phyloP scores from a whole-genome alignment of 2,797 vertebrate species.

The Atherinosoma microstoma region DNA sequence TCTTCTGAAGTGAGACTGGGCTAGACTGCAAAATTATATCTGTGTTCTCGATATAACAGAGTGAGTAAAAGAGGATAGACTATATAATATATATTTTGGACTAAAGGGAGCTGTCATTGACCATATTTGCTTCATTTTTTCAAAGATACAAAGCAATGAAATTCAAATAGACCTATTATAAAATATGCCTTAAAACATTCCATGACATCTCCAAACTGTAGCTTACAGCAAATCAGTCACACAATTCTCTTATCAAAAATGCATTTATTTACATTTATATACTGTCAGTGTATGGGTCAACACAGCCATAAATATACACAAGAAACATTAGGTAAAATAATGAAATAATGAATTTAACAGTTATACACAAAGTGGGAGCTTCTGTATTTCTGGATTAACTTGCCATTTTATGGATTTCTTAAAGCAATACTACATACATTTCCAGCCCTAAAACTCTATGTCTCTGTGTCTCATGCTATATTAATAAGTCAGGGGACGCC shows the following conservation, averaged over 20 bases:
- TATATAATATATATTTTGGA: background rate
- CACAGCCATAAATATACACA: background rate
- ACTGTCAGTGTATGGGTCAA: too few relatives aligned
- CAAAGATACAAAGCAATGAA: background rate
- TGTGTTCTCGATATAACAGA: background rate
- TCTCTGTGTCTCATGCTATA: too few relatives aligned
- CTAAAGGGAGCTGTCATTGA: background rate
- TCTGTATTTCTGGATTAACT: background rate
- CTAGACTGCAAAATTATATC: background rate
- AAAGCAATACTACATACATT: background rate
- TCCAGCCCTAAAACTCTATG: background rate
- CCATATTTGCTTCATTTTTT: background rate
- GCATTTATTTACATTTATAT: background rate
- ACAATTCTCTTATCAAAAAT: background rate
- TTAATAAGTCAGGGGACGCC: too few relatives aligned
- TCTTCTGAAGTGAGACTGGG: background rate
- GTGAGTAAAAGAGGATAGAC: background rate
- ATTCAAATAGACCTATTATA: background rate
- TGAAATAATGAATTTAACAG: too few relatives aligned
- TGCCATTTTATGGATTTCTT: background rate
- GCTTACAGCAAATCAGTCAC: background rate
- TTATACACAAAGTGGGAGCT: background rate
- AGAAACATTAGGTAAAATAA: background rate
- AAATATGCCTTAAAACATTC: background rate
- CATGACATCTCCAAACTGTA: too few relatives aligned